These are phyloP conservation scores for Babyrousa celebensis DNA, from an alignment of 2,797 vertebrate genomes.

Conservation along the genomic window DNA sequence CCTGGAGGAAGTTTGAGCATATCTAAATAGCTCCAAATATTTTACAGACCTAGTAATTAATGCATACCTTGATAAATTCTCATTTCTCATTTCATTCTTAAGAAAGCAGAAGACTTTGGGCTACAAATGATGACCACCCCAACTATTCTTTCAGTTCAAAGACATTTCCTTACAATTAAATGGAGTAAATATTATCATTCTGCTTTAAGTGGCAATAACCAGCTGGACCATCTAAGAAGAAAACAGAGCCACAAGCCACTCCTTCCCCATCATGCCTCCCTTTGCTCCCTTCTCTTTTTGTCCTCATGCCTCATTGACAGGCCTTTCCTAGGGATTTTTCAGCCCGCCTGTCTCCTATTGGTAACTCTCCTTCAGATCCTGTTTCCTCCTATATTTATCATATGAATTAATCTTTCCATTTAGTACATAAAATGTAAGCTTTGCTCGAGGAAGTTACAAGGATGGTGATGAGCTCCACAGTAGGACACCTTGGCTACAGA, in stretches of 20 bases:
- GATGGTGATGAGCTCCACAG: background rate
- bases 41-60: constrained; percentile 75
- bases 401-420: background rate
- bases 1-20: constrained; percentile 73
- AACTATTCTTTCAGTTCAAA: background rate
- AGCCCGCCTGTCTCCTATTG: background rate
- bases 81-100: constrained; percentile 39
- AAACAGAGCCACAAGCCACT: background rate
- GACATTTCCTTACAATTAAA: constrained; percentile 59
- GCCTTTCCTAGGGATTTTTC: background rate
- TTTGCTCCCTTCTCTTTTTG: background rate
- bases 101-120: constrained; percentile 45
- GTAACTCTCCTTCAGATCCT: background rate
- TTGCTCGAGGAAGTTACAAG: background rate
- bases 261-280: background rate
- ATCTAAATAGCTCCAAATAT: constrained; percentile 65
- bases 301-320: background rate
- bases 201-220: background rate
- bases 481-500: accelerated
- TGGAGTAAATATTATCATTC: background rate
- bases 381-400: background rate
- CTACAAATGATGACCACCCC: constrained; percentile 5
- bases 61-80: constrained; percentile 58
- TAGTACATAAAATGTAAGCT: background rate
- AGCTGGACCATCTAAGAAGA: background rate